These are phyloP conservation scores for Harmothoe impar DNA, from an alignment of 2,888 invertebrate genomes.

Conservation along the genomic window DNA sequence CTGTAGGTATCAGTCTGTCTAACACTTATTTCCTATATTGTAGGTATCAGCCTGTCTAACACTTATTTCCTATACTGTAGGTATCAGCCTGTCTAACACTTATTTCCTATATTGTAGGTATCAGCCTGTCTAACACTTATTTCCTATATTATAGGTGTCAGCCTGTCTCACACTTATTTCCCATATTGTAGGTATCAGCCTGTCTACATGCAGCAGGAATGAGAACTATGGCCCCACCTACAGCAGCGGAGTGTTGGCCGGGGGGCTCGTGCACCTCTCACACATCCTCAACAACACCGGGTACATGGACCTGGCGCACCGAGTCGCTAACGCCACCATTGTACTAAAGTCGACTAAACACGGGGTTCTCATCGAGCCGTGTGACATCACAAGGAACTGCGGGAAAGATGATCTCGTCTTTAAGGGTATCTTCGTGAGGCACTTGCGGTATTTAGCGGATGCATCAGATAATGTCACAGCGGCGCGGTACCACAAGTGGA, in stretches of 20 bases:
- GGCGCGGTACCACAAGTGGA: slow-evolving; percentile 71
- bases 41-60: too few species aligned
- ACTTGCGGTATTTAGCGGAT: slow-evolving; percentile 72
- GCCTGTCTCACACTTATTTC: too few species aligned
- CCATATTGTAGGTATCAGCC: not conserved
- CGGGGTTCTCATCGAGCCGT: slow-evolving; percentile 73
- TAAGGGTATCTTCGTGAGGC: slow-evolving; percentile 73
- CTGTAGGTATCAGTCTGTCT: too few species aligned
- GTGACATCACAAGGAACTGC: slow-evolving; percentile 68
- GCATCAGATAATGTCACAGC: slow-evolving; percentile 66
- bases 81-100: too few species aligned
- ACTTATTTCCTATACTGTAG: too few species aligned
- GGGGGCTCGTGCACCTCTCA: slow-evolving; percentile 72
- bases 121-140: too few species aligned
- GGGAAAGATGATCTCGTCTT: slow-evolving; percentile 73
- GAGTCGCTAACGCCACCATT: slow-evolving; percentile 71
- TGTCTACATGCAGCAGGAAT: slow-evolving; percentile 68
- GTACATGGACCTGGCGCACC: slow-evolving; percentile 70
- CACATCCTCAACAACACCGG: slow-evolving; percentile 67
- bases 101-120: too few species aligned
- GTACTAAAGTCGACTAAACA: slow-evolving; percentile 66
- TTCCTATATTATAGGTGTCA: too few species aligned
- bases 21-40: too few species aligned
- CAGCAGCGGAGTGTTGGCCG: slow-evolving; percentile 71
- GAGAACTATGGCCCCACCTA: slow-evolving; percentile 71